Base-by-base conservation (phyloP, 2,113 vertebrate genomes). In the Meriones unguiculatus region DNA sequence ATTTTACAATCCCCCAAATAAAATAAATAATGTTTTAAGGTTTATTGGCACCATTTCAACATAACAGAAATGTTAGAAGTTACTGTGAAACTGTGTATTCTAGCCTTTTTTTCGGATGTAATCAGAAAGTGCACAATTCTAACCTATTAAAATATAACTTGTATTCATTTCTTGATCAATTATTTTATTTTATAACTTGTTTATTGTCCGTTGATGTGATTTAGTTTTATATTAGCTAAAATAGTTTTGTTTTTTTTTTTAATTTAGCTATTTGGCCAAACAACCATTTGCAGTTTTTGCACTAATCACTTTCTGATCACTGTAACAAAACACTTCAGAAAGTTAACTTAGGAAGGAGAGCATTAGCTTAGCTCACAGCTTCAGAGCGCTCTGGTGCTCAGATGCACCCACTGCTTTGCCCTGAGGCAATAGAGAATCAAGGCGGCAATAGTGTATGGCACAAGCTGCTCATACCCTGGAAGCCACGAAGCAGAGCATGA, bases 261-360 rank as follows among this genome's bases (percentile, higher is more conserved):
- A 88, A 24, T 12, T 86, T 75, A 57, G 59, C 94, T 97, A 86
- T 57, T 84, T 87, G 80, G 14, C 35, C 46, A 92, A 52, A 38
- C 25, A 52, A 41, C 87, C 11, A 65, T 25, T 67, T 32, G 0
- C 13, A 8, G n/a, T 70, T 77, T 69, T 46, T 77, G 7, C 10
- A 22, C 32, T 65, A 24, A 28, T 46, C 62, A 67, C 30, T 67
- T 78, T 52, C 59, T 73, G 38, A 32, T 50, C 30, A 54, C 57
- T 5, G 15, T 90, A 50, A 52, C 13, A 77, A 90, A 67, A 67
- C 67, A 1, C 41, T 46, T n/a, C 59, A 64, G 20, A 20, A 30
- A 30, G 41, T 62, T 25, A 89, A 22, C 25, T 46, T 46, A 46
- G 18, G 5, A 8, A 41, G n/a, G n/a, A 46, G 15, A 50, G 2